Evolutionary conservation across 2,797 vertebrate species (phyloP).

Genomic region (Hippocampus kuda): DNA sequence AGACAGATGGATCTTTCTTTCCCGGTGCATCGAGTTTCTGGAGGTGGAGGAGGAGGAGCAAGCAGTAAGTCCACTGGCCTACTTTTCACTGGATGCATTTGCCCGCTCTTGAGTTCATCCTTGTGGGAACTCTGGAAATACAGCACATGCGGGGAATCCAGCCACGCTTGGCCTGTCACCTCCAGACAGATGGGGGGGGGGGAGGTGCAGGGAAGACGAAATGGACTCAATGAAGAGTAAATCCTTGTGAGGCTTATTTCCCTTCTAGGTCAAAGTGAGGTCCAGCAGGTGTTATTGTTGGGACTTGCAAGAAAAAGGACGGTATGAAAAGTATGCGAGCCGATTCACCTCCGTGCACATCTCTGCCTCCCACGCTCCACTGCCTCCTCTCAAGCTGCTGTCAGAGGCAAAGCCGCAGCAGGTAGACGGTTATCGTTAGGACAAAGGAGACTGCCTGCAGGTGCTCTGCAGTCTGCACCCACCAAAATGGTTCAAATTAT

Average conservation of each 20-base stretch:
- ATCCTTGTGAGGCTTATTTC: neutral
- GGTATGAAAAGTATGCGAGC: neutral
- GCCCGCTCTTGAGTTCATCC: constrained; percentile 28
- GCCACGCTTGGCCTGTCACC: constrained; percentile 59
- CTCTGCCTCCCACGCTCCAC: neutral
- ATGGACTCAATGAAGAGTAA: neutral
- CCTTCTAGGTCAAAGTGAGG: neutral
- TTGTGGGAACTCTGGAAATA: constrained; percentile 49
- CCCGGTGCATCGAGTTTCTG: neutral
- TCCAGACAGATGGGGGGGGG: constrained; percentile 24
- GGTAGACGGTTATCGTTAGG: neutral
- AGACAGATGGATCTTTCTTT: neutral
- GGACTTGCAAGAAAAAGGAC: neutral
- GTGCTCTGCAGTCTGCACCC: neutral
- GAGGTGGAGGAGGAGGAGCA: constrained; percentile 9
- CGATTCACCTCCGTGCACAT: neutral
- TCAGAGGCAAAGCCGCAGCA: neutral
- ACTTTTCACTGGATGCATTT: constrained; percentile 41
- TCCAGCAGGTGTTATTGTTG: neutral
- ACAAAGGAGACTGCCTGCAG: neutral
- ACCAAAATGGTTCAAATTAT: too few species aligned
- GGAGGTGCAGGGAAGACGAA: neutral
- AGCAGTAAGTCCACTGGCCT: constrained; percentile 47
- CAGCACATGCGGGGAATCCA: constrained; percentile 46
- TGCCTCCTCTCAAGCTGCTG: neutral